Percentiles rank a stretch among this genome's conserved stretches.
Evolutionary conservation across 1,140 invertebrate species (phyloP).

Genomic region (Ostrea denselamellosa): DNA sequence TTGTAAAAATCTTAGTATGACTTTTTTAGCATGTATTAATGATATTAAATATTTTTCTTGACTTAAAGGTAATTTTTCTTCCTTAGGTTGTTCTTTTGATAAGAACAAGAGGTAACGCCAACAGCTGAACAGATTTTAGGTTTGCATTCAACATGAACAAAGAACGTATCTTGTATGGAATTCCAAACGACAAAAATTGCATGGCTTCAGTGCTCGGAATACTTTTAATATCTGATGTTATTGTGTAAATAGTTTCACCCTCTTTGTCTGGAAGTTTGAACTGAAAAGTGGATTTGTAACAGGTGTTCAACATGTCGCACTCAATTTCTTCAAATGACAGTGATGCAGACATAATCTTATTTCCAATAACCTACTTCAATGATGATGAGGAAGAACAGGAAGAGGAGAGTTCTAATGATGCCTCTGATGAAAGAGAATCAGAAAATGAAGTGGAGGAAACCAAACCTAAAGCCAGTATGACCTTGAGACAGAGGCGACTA

Average conservation of each 20-base stretch:
- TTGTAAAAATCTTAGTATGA: too few relatives aligned
- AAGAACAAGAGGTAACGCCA: neutral
- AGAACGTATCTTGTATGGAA: conserved; percentile 36
- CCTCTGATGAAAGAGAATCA: conserved; percentile 52
- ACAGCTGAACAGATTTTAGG: neutral
- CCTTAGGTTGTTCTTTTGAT: too few relatives aligned
- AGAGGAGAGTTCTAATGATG: conserved; percentile 48
- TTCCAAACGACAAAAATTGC: conserved; percentile 47
- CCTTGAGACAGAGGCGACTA: conserved; percentile 67
- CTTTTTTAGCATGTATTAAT: too few relatives aligned
- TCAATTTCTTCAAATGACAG: conserved; percentile 47
- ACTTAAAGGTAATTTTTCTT: too few relatives aligned
- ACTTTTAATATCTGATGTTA: conserved; percentile 9
- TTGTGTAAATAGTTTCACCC: neutral
- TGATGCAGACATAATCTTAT: conserved; percentile 64
- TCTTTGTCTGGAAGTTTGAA: neutral
- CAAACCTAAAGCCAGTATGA: conserved; percentile 65
- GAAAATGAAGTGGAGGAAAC: conserved; percentile 45
- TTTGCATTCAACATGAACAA: conserved; percentile 34
- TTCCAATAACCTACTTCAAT: conserved; percentile 65
- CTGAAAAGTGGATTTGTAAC: neutral
- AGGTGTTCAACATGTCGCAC: conserved; percentile 34
- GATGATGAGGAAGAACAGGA: conserved; percentile 57
- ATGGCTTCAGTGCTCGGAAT: conserved; percentile 2
- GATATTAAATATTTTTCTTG: too few relatives aligned